Evolutionary conservation across 2,797 vertebrate genomes (phyloP).

Genomic region (Lepus oiostolus): DNA sequence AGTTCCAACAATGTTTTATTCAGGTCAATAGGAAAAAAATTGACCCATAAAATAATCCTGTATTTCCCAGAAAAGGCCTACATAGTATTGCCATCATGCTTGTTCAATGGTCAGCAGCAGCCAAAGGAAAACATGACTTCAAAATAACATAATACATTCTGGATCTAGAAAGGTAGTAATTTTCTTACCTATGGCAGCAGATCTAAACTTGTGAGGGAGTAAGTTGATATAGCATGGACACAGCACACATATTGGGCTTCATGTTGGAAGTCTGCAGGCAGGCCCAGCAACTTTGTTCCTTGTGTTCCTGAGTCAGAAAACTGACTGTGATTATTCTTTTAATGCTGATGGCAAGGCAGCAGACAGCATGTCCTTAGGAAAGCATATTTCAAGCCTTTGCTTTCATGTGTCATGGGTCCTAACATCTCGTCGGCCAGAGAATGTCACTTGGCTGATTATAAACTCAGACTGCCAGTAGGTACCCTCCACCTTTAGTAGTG

Average conservation of each 20-base stretch:
- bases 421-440: no score
- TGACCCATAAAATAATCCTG: neutral
- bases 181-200: fast-evolving
- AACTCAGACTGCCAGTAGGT: neutral
- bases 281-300: neutral
- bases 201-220: neutral
- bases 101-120: neutral
- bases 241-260: neutral
- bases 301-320: neutral
- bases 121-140: neutral
- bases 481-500: neutral
- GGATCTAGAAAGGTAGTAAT: neutral
- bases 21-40: neutral
- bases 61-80: neutral
- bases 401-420: neutral
- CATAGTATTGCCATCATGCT: neutral
- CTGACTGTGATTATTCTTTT: neutral
- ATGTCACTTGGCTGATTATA: neutral
- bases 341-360: neutral
- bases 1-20: neutral
- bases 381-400: neutral
- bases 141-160: neutral
- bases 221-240: neutral
- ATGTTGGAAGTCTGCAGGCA: neutral
- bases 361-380: neutral